Percentiles rank a stretch among this genome's conserved stretches.
Conservation (phyloP, 2,888 invertebrate species). For the Acronicta psi region DNA sequence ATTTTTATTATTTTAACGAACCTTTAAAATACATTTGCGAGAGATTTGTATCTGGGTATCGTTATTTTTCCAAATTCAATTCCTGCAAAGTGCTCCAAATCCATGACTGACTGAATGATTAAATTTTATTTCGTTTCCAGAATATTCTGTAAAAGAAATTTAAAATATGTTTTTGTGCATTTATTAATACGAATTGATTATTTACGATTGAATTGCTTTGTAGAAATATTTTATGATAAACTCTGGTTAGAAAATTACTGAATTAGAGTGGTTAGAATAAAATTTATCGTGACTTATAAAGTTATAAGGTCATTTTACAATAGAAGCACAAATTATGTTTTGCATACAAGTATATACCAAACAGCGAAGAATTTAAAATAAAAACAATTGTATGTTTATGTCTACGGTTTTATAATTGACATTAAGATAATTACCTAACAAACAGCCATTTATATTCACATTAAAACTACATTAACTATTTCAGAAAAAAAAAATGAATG, state of each 20-base stretch:
- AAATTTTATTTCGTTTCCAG: constrained; percentile 31
- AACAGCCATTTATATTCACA: constrained; percentile 46
- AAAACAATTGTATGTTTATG: constrained; percentile 26
- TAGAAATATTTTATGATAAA: constrained; percentile 28
- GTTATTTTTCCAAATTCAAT: constrained; percentile 35
- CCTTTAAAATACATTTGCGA: constrained; percentile 30
- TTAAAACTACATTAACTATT: constrained; percentile 35
- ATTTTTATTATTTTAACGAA: constrained; percentile 33
- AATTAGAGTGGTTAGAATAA: constrained; percentile 7
- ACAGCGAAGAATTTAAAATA: constrained; percentile 21
- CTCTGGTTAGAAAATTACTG: neutral
- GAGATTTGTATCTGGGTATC: constrained; percentile 15
- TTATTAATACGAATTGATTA: constrained; percentile 37
- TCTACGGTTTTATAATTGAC: constrained; percentile 56
- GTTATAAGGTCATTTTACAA: constrained; percentile 22
- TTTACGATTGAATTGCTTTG: constrained; percentile 33
- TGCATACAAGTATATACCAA: constrained; percentile 26
- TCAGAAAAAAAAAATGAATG: constrained; percentile 7
- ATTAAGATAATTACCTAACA: constrained; percentile 51
- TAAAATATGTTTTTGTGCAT: constrained; percentile 44
- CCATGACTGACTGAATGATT: constrained; percentile 25
- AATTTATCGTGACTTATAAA: constrained; percentile 24
- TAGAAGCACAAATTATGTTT: constrained; percentile 17
- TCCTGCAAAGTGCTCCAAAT: constrained; percentile 42
- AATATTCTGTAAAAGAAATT: constrained; percentile 34